Evolutionary conservation across 2,797 vertebrate genomes (phyloP).

Genomic region (Dicrostonyx torquatus): DNA sequence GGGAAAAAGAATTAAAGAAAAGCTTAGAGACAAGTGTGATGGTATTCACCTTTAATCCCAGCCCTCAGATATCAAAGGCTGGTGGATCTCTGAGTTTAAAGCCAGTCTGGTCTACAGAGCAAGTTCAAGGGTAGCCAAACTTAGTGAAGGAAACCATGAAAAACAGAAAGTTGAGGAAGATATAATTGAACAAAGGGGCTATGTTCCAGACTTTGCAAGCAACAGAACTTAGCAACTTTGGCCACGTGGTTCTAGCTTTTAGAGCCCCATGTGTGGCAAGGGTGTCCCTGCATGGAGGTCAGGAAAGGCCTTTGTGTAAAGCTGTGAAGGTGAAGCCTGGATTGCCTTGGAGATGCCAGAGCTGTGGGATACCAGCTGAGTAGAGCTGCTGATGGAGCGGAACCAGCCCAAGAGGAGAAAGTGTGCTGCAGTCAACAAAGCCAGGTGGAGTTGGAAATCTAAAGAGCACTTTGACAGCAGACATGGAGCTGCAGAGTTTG

Average conservation of each 20-base stretch:
- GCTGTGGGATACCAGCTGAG: background rate
- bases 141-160: background rate
- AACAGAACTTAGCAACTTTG: background rate
- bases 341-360: background rate
- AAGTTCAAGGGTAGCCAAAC: background rate
- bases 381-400: background rate
- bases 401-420: background rate
- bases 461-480: background rate
- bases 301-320: background rate
- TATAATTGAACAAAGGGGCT: background rate
- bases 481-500: background rate
- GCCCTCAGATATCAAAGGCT: background rate
- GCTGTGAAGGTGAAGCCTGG: background rate
- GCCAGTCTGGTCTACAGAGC: background rate
- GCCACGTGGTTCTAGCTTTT: background rate
- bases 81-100: background rate
- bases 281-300: background rate
- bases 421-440: background rate
- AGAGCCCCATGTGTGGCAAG: background rate
- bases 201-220: background rate
- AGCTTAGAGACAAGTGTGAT: background rate
- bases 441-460: background rate
- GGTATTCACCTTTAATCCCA: background rate
- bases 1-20: background rate
- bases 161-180: background rate